phyloP scores from a whole-genome alignment of 2,113 vertebrate species.

The Rhea americana region DNA sequence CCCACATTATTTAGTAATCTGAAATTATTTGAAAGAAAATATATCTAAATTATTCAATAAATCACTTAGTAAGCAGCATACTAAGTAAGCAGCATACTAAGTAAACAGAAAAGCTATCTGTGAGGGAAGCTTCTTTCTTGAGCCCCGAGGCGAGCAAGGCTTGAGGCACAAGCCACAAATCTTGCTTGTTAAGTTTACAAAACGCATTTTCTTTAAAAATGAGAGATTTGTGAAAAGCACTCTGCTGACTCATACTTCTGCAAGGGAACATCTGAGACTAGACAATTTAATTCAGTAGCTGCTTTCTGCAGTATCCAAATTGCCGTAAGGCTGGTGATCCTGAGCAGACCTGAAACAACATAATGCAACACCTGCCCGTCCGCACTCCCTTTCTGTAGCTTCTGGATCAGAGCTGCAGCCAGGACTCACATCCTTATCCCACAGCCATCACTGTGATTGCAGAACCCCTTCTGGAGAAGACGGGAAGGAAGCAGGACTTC shows the following conservation, averaged over 20 bases:
- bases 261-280: not conserved
- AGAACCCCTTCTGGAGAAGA: not conserved
- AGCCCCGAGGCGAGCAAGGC: not conserved
- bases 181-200: not conserved
- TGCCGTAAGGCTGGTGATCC: not conserved
- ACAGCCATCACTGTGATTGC: fast-evolving
- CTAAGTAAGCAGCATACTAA: not conserved
- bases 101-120: not conserved
- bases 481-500: not conserved
- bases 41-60: not conserved
- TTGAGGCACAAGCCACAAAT: not conserved
- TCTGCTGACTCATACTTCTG: fast-evolving
- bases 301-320: fast-evolving
- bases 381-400: not conserved
- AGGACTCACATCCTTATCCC: not conserved
- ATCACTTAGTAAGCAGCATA: not conserved
- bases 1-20: not conserved
- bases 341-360: not conserved
- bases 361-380: fast-evolving
- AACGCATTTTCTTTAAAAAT: fast-evolving
- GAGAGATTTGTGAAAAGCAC: not conserved
- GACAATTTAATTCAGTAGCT: fast-evolving
- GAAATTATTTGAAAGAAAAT: not conserved
- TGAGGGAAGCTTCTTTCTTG: not conserved
- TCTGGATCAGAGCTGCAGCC: not conserved